Evolutionary conservation across 2,888 invertebrate genomes (phyloP).

Genomic region (Eilema caniola): DNA sequence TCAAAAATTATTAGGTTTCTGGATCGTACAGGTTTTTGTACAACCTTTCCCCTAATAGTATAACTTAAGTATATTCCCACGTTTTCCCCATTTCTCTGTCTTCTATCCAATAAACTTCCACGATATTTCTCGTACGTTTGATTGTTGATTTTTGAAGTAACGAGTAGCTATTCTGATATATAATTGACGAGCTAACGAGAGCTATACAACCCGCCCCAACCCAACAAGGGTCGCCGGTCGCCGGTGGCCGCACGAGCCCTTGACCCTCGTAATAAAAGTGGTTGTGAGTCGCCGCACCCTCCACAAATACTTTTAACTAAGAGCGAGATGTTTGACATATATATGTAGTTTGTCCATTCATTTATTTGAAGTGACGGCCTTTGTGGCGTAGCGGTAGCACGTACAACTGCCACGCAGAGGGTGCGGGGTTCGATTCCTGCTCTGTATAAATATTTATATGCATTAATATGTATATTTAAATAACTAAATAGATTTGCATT

Average conservation of each 20-base stretch:
- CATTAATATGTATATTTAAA: too few relatives aligned
- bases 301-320: neutral
- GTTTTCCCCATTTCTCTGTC: neutral
- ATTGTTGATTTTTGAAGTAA: neutral
- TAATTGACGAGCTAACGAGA: conserved; percentile 2
- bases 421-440: too few relatives aligned
- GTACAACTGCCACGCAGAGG: too few relatives aligned
- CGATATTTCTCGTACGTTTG: neutral
- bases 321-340: neutral
- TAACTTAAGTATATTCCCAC: too few relatives aligned
- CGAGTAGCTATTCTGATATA: neutral
- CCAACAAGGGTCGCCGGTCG: neutral
- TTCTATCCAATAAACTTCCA: neutral
- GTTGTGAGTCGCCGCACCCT: neutral
- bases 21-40: too few relatives aligned
- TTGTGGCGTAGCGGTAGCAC: too few relatives aligned
- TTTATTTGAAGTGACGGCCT: too few relatives aligned
- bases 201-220: neutral
- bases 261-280: conserved; percentile 1
- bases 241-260: neutral
- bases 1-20: neutral
- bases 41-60: too few relatives aligned
- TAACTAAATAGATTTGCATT: too few relatives aligned
- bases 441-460: too few relatives aligned
- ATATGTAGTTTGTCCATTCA: neutral